A percentile compares a stretch with the other conserved stretches of the same genome.
Evolutionary conservation across 2,797 vertebrate species (phyloP).

Genomic region (Apodemus agrarius): DNA sequence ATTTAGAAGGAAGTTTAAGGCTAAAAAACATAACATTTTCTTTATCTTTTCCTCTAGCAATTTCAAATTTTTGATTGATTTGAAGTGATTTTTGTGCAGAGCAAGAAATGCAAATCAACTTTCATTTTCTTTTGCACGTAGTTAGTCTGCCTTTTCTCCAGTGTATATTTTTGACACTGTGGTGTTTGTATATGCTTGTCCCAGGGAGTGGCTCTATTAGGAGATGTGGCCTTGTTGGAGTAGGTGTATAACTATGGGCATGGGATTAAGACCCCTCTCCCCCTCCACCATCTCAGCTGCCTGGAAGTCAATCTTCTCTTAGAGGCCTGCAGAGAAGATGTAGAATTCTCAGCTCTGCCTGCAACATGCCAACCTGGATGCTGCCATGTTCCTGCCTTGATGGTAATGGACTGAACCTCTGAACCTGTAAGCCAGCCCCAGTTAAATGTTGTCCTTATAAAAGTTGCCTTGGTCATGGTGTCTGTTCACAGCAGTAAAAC

Average conservation of each 20-base stretch:
- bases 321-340: background rate
- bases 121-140: background rate
- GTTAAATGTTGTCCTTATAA: background rate
- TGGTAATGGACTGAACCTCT: background rate
- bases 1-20: background rate
- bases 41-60: background rate
- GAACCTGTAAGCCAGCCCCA: background rate
- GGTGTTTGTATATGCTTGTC: background rate
- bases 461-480: background rate
- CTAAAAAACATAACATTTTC: background rate
- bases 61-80: background rate
- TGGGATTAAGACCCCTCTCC: background rate
- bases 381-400: background rate
- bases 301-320: background rate
- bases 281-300: background rate
- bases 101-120: background rate
- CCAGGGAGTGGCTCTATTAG: background rate
- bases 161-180: background rate
- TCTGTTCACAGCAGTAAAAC: background rate
- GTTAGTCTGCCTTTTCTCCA: background rate
- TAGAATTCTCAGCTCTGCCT: background rate
- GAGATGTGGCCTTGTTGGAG: background rate
- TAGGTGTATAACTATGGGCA: background rate
- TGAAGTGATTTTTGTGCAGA: background rate
- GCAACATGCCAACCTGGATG: background rate